These are phyloP conservation scores for Ctenopoma kingsleyae DNA, from an alignment of 2,797 vertebrate genomes.

Conservation along the genomic window DNA sequence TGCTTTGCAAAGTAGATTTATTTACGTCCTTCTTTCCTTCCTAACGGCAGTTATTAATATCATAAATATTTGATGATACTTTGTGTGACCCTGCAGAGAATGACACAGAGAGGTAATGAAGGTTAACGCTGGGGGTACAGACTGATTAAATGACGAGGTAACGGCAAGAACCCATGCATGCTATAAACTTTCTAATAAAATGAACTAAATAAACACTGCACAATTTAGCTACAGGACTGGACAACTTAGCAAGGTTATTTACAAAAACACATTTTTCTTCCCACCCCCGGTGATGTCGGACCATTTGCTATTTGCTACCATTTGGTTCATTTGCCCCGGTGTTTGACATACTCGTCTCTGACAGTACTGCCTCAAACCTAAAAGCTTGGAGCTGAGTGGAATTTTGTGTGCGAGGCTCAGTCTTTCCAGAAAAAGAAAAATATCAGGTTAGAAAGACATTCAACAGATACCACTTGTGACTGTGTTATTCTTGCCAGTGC, in stretches of 20 bases:
- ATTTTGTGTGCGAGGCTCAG: not conserved
- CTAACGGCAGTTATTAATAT: conserved; percentile 84
- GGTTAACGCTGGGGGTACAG: conserved; percentile 68
- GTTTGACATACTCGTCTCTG: conserved; percentile 2
- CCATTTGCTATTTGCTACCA: too few species aligned
- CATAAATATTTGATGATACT: conserved; percentile 84
- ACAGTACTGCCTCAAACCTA: conserved; percentile 1
- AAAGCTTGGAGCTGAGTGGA: not conserved
- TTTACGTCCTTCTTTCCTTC: conserved; percentile 72
- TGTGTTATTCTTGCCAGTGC: too few species aligned
- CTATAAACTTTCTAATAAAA: conserved; percentile 65
- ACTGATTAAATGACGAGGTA: conserved; percentile 75
- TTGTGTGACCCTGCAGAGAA: conserved; percentile 78
- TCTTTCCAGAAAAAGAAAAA: not conserved
- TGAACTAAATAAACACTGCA: conserved; percentile 61
- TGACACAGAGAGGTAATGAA: conserved; percentile 72
- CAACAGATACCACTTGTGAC: not conserved
- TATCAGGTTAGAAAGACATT: not conserved
- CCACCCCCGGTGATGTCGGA: conserved; percentile 16
- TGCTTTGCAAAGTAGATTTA: conserved; percentile 75
- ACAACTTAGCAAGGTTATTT: conserved; percentile 56
- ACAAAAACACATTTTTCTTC: conserved; percentile 30
- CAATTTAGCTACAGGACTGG: conserved; percentile 31
- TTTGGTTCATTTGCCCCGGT: conserved; percentile 15
- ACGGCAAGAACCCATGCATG: conserved; percentile 46